Percentiles rank a stretch among this genome's conserved stretches.
Conservation (phyloP, 1,140 invertebrate species). For the Elysia chlorotica region DNA sequence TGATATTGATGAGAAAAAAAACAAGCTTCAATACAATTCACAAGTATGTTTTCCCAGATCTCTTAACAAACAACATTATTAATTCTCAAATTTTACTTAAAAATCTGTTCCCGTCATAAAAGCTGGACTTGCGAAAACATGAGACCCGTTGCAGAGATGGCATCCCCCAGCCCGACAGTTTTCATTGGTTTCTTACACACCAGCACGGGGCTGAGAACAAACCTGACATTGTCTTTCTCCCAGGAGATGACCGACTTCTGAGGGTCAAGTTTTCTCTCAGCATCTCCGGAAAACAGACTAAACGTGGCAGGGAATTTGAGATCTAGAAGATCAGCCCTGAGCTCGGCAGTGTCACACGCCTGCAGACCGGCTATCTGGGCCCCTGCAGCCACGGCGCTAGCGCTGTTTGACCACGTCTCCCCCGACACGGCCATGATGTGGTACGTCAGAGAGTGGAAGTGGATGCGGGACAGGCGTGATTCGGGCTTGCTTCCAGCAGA, state of each 20-base stretch:
- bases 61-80: too few species aligned
- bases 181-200: slow-evolving; percentile 64
- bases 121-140: slow-evolving; percentile 62
- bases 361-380: slow-evolving; percentile 61
- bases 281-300: slow-evolving; percentile 55
- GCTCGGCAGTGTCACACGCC: slow-evolving; percentile 57
- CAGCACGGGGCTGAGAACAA: slow-evolving; percentile 64
- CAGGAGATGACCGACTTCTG: slow-evolving; percentile 58
- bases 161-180: slow-evolving; percentile 65
- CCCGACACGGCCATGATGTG: slow-evolving; percentile 60
- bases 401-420: slow-evolving; percentile 59
- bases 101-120: too few species aligned
- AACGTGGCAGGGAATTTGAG: slow-evolving; percentile 58
- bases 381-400: slow-evolving; percentile 61
- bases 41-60: too few species aligned
- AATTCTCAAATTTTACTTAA: too few species aligned
- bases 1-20: too few species aligned
- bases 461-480: slow-evolving; percentile 60
- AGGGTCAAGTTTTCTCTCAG: slow-evolving; percentile 45
- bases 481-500: slow-evolving; percentile 46
- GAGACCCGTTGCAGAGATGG: slow-evolving; percentile 64
- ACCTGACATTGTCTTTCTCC: slow-evolving; percentile 57
- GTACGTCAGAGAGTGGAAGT: slow-evolving; percentile 65
- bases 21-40: too few species aligned
- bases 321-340: slow-evolving; percentile 50